A percentile compares a stretch with the other conserved stretches of the same genome.
These are phyloP conservation scores for Lordiphosa andalusiaca DNA, from an alignment of 2,888 invertebrate species.

Conservation along the genomic window DNA sequence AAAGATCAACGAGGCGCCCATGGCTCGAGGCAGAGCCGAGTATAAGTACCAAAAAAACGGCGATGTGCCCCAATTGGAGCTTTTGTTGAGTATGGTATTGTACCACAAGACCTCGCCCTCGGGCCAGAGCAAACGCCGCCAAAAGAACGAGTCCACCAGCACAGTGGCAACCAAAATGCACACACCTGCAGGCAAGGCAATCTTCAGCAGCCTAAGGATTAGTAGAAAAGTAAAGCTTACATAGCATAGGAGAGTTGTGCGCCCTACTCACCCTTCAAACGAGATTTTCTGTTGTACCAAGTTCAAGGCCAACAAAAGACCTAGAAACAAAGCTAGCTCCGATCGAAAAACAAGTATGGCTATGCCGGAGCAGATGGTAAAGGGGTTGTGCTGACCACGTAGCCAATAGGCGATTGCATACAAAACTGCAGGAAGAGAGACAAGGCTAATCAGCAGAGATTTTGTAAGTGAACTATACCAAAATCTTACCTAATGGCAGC, in stretches of 20 bases:
- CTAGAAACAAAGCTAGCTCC: conserved; percentile 93
- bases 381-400: conserved; percentile 86
- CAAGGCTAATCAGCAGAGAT: not conserved
- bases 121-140: conserved; percentile 95
- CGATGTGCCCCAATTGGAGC: conserved; percentile 96
- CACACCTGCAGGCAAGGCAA: conserved; percentile 87
- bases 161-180: conserved; percentile 87
- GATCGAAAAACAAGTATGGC: conserved; percentile 94
- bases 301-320: conserved; percentile 91
- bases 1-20: conserved; percentile 90
- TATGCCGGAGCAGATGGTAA: conserved; percentile 91
- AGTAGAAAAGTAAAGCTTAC: not conserved
- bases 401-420: conserved; percentile 93
- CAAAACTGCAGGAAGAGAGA: conserved; percentile 85
- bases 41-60: conserved; percentile 99
- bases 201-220: conserved; percentile 84
- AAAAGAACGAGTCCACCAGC: conserved; percentile 94
- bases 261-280: conserved; percentile 82
- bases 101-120: conserved; percentile 98
- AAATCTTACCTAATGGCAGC: conserved; percentile 89
- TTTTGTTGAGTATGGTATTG: conserved; percentile 96
- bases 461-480: not conserved
- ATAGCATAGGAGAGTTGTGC: not conserved
- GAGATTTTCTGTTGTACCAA: conserved; percentile 86
- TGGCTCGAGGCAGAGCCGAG: conserved; percentile 95